A percentile compares a stretch with the other conserved stretches of the same genome.
Conservation (phyloP, 92 coral and sea anemone genomes). For the Umimayanthus chanpuru region DNA sequence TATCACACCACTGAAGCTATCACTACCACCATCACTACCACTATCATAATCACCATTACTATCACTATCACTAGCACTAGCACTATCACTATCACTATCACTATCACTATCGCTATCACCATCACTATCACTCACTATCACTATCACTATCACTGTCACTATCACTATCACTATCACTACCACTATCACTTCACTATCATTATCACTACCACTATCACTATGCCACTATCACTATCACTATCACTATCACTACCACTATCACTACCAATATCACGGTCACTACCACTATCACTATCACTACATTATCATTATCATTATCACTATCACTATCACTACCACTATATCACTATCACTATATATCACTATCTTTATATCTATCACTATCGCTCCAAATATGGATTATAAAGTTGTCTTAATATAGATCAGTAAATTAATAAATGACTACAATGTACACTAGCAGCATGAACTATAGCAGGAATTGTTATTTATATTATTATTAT, state of each 20-base stretch:
- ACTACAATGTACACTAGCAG: too few relatives aligned
- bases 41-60: not conserved
- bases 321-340: too few relatives aligned
- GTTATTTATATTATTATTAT: too few relatives aligned
- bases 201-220: not conserved
- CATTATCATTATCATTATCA: too few relatives aligned
- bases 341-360: too few relatives aligned
- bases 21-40: not conserved
- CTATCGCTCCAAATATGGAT: too few relatives aligned
- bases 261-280: not conserved
- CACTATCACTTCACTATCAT: not conserved
- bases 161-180: not conserved
- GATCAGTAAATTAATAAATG: too few relatives aligned
- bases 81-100: not conserved
- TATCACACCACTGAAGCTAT: not conserved
- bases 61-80: not conserved
- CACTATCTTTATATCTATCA: too few relatives aligned
- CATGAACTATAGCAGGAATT: too few relatives aligned
- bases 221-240: not conserved
- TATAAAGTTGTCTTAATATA: too few relatives aligned
- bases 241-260: not conserved
- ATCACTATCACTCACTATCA: not conserved
- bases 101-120: not conserved
- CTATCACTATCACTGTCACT: not conserved
- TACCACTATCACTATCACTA: not conserved